These are phyloP conservation scores for Vollenhovia emeryi DNA, from an alignment of 1,140 invertebrate species.

Conservation along the genomic window DNA sequence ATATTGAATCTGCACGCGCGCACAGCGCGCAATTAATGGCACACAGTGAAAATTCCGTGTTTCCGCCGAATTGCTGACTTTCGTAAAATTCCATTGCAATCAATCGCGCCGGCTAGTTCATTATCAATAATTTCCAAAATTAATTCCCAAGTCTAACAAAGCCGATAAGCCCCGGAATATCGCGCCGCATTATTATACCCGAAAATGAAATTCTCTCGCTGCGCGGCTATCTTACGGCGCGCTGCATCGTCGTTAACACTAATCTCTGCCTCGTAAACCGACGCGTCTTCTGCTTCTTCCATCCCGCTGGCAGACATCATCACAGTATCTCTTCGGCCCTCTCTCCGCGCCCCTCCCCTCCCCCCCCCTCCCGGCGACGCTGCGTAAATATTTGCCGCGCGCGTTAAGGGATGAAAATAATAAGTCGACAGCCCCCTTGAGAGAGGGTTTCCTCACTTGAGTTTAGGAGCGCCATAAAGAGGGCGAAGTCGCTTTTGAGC, in stretches of 20 bases:
- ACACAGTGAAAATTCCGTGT: background rate
- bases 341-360: background rate
- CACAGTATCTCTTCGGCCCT: conserved; percentile 6
- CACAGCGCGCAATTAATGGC: background rate
- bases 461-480: conserved; percentile 60
- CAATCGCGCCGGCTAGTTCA: conserved; percentile 38
- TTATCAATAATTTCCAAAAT: conserved; percentile 53
- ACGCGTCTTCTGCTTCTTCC: conserved; percentile 17
- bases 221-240: conserved; percentile 21
- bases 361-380: background rate
- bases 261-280: conserved; percentile 35
- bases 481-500: conserved; percentile 24
- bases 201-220: conserved; percentile 52
- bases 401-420: conserved; percentile 76
- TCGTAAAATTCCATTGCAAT: conserved; percentile 41
- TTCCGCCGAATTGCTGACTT: conserved; percentile 45
- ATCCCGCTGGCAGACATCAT: conserved; percentile 45
- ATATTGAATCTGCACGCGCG: background rate
- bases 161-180: conserved; percentile 34
- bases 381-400: conserved; percentile 75
- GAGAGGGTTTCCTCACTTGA: conserved; percentile 41
- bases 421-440: conserved; percentile 69
- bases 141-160: conserved; percentile 47
- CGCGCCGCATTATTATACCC: conserved; percentile 36
- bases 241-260: conserved; percentile 42